Percentiles rank a stretch among this genome's conserved stretches.
Conservation (phyloP, 2,888 invertebrate genomes). For the Tolmerus cingulatus region DNA sequence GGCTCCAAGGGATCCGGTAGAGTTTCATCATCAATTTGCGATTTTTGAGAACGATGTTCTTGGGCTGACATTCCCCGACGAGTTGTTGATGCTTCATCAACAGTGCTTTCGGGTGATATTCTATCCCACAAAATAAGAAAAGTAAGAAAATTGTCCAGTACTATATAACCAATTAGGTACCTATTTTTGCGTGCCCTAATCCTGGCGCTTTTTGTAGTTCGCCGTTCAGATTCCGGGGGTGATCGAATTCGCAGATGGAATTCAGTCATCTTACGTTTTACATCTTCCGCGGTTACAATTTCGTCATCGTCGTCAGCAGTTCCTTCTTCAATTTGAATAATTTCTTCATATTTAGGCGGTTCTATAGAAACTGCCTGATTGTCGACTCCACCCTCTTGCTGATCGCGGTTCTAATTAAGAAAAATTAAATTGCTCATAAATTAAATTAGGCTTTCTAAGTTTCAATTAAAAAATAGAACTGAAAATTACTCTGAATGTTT, state of each 20-base stretch:
- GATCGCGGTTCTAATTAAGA: neutral
- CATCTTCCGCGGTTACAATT: slow-evolving; percentile 59
- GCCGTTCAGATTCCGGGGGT: slow-evolving; percentile 55
- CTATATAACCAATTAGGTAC: neutral
- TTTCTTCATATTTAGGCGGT: slow-evolving; percentile 14
- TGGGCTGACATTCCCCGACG: slow-evolving; percentile 56
- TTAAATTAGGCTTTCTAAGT: no score
- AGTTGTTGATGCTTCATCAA: slow-evolving; percentile 56
- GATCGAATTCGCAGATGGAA: slow-evolving; percentile 60
- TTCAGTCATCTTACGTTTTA: slow-evolving; percentile 61
- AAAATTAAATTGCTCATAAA: neutral
- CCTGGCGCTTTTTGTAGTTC: slow-evolving; percentile 58
- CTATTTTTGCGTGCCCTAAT: slow-evolving; percentile 52
- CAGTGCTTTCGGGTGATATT: slow-evolving; percentile 57
- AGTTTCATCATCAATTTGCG: slow-evolving; percentile 56
- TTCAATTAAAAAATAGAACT: no score
- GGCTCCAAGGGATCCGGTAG: slow-evolving; percentile 74
- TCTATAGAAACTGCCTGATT: slow-evolving; percentile 37
- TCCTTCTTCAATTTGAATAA: slow-evolving; percentile 55
- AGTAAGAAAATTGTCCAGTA: neutral
- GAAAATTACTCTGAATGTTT: no score
- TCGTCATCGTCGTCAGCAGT: slow-evolving; percentile 54
- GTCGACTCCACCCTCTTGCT: neutral
- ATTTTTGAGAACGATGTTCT: slow-evolving; percentile 43
- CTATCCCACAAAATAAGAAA: slow-evolving; percentile 50